Conservation (phyloP, 2,113 vertebrate genomes). For the Nestor notabilis region DNA sequence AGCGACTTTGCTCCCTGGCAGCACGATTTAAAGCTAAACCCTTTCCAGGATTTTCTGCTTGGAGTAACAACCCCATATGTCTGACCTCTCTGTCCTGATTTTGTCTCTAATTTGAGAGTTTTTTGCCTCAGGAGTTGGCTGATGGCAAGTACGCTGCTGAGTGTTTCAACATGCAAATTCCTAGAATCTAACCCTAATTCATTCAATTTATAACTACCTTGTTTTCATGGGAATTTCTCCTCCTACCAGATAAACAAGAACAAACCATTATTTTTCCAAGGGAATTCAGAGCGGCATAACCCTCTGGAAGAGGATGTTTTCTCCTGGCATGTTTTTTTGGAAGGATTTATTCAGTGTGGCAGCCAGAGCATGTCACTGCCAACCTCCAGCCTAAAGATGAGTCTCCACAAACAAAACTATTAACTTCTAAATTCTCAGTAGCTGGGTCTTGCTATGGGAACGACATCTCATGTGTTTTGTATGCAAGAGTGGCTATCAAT, state of each 20-base stretch:
- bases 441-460: not conserved
- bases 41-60: not conserved
- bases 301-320: not conserved
- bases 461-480: not conserved
- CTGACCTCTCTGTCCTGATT: not conserved
- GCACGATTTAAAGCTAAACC: not conserved
- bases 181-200: not conserved
- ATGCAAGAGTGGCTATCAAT: not conserved
- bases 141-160: not conserved
- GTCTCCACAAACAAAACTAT: not conserved
- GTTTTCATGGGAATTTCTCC: not conserved
- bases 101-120: not conserved
- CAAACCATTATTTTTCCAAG: not conserved
- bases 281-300: not conserved
- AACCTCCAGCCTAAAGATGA: not conserved
- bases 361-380: not conserved
- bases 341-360: not conserved
- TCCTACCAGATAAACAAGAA: not conserved
- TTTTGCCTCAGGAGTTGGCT: not conserved
- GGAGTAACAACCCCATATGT: fast-evolving
- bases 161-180: not conserved
- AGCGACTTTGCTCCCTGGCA: not conserved
- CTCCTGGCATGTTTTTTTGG: not conserved
- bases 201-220: not conserved
- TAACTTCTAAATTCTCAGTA: not conserved